phyloP scores from a whole-genome alignment of 2,113 vertebrate species.

The Channa maculata region DNA sequence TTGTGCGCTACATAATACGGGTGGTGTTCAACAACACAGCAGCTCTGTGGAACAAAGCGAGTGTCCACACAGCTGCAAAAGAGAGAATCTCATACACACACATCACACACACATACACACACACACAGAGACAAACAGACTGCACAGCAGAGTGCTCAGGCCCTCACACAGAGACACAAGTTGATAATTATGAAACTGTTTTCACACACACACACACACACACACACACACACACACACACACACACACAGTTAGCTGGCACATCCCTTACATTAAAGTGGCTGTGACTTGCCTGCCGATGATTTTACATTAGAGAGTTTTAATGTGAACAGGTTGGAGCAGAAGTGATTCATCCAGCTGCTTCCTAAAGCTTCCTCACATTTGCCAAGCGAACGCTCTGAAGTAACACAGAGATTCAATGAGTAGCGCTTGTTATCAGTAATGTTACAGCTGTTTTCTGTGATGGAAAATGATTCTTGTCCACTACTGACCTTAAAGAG shows the following conservation, averaged over 20 bases:
- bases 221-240: not conserved
- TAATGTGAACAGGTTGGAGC: too few species aligned
- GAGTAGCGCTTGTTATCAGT: too few species aligned
- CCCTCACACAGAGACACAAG: constrained; percentile 16
- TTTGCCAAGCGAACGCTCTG: too few species aligned
- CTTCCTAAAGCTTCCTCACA: too few species aligned
- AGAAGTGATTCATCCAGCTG: too few species aligned
- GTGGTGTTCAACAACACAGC: constrained; percentile 24
- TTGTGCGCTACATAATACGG: constrained; percentile 26
- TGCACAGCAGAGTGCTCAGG: not conserved
- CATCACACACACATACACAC: not conserved
- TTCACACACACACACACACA: not conserved
- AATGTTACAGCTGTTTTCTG: too few species aligned
- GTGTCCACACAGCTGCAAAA: constrained; percentile 22
- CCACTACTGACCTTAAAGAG: too few species aligned
- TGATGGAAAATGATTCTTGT: too few species aligned
- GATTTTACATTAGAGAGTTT: not conserved
- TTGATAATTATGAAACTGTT: constrained; percentile 13
- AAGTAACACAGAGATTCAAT: too few species aligned
- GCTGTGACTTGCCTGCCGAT: not conserved
- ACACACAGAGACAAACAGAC: not conserved
- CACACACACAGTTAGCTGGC: not conserved
- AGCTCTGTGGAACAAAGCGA: constrained; percentile 39
- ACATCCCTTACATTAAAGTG: not conserved
- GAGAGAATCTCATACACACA: constrained; percentile 14